A percentile compares a stretch with the other conserved stretches of the same genome.
Conservation (phyloP, 1,140 invertebrate species). For the Euborellia annulipes region DNA sequence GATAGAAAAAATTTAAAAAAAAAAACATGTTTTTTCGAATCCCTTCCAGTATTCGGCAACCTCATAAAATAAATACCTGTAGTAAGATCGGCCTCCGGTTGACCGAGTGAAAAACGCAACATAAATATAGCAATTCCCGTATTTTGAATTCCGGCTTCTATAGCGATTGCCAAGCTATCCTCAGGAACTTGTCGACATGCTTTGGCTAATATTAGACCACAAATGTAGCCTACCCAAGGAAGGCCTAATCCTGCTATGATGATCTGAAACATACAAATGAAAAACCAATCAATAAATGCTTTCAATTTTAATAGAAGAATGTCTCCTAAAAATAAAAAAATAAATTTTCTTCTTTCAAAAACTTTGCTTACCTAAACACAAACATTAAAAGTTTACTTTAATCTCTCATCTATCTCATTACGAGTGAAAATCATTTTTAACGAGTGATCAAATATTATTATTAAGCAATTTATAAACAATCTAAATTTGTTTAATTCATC, state of each 20-base stretch:
- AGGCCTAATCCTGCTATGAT: constrained; percentile 64
- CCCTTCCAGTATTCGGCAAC: no score
- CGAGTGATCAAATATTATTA: no score
- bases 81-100: constrained; percentile 65
- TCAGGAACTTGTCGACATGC: constrained; percentile 40
- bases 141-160: constrained; percentile 91
- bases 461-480: no score
- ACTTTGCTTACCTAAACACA: no score
- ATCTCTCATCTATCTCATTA: no score
- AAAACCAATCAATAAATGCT: constrained; percentile 26
- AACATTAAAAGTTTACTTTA: no score
- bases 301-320: constrained; percentile 21
- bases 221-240: constrained; percentile 73
- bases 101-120: constrained; percentile 46
- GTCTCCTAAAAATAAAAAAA: neutral
- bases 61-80: no score
- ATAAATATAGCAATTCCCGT: constrained; percentile 84
- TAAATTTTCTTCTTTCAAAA: neutral
- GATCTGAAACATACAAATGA: constrained; percentile 40
- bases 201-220: constrained; percentile 46
- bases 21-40: no score
- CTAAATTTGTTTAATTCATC: no score
- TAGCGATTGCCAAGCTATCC: constrained; percentile 69
- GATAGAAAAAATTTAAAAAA: no score
- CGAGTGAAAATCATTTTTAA: no score